Evolutionary conservation across 2,888 invertebrate genomes (phyloP), one percentile per base, ranked within the genome.

Genomic region (Chymomyza fuscimana): DNA sequence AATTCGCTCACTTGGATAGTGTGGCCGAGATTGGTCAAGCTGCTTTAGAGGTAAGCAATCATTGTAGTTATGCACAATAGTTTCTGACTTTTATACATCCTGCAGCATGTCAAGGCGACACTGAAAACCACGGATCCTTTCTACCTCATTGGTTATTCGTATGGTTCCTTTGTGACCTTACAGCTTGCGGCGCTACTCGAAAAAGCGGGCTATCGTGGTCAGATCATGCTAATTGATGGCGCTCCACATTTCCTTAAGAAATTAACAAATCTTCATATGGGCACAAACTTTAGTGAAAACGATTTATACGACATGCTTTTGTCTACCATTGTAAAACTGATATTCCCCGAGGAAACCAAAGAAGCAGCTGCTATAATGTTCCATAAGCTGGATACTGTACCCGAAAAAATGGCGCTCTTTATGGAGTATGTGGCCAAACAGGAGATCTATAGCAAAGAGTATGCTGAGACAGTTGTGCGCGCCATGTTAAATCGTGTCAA

Each of bases 131-230:
- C 93, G 19, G 93, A 94, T 46, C 93, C 94, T 0, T 98, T 96
- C 92, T 94, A 94, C 70, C 89, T 99, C 1, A 94, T 96, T 15
- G 98, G 96, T 2, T 98, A 99, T 92, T 99, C 98, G 15, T 98
- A 95, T 88, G 99, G 99, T 59, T 93, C 95, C 0, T 91, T 96
- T 25, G 93, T 97, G 22, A 95, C 96, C 0, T 91, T 98, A 68
- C 96, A 97, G 89, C 92, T 98, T 71, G 95, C 95, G 5, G 92
- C 94, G 9, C 93, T 94, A 84, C 92, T 98, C 51, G 97, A 97
- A 91, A 92, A 91, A 7, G 92, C 93, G 83, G 96, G 95, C 77
- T 92, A 93, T 65, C 92, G 88, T 15, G 96, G 96, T 4, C 93
- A 93, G 56, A 82, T 96, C 1, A 92, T 95, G 82, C 93, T 97